A percentile compares a stretch with the other conserved stretches of the same genome.
phyloP scores from a whole-genome alignment of 2,888 invertebrate genomes.

The Thereva nobilitata region DNA sequence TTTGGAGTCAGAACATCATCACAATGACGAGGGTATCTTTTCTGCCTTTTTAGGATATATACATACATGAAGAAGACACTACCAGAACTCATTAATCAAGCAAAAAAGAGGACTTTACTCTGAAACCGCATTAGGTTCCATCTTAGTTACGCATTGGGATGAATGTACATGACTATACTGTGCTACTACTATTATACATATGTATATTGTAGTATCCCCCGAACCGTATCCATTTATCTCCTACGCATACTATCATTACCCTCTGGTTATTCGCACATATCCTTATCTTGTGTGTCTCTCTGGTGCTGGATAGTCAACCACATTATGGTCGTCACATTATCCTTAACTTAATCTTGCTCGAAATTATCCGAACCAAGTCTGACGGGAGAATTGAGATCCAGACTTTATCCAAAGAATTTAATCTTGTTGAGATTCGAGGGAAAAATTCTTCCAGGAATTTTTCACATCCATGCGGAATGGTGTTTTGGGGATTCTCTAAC shows the following conservation, averaged over 20 bases:
- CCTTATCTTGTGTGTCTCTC: too few species aligned
- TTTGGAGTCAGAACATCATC: not conserved
- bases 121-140: conserved; percentile 6
- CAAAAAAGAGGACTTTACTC: conserved; percentile 3
- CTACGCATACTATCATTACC: conserved; percentile 2
- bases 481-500: not conserved
- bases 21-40: not conserved
- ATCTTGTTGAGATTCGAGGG: not conserved
- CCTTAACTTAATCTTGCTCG: conserved; percentile 8
- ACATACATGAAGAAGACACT: not conserved
- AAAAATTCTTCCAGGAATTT: conserved; percentile 3
- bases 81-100: conserved; percentile 15
- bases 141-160: not conserved
- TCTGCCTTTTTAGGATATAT: not conserved
- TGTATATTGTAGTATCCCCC: not conserved
- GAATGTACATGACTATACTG: too few species aligned
- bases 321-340: conserved; percentile 4
- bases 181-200: too few species aligned
- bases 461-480: conserved; percentile 5
- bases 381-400: not conserved
- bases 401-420: conserved; percentile 4
- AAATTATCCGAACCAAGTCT: not conserved
- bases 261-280: not conserved
- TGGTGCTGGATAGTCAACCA: too few species aligned
- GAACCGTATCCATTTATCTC: conserved; percentile 17